Evolutionary conservation across 2,888 invertebrate genomes (phyloP).

Genomic region (Hyles lineata): DNA sequence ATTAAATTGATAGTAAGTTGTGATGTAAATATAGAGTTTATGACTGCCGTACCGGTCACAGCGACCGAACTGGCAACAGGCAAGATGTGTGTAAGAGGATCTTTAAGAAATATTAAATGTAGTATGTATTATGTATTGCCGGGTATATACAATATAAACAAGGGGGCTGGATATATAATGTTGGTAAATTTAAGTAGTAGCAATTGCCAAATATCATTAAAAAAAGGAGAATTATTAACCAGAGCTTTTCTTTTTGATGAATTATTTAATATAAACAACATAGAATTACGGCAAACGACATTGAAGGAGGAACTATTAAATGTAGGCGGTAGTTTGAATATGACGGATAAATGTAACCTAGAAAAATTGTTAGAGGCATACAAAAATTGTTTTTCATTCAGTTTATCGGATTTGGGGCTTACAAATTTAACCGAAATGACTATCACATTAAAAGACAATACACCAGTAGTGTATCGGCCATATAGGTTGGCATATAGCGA

Average conservation of each 20-base stretch:
- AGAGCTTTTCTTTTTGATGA: background rate
- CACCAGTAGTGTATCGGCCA: background rate
- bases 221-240: slow-evolving; percentile 1
- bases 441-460: background rate
- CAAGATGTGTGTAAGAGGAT: too few species aligned
- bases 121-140: too few species aligned
- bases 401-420: background rate
- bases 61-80: background rate
- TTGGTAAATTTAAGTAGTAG: background rate
- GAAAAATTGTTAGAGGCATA: background rate
- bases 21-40: background rate
- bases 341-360: background rate
- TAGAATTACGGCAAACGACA: too few species aligned
- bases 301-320: background rate
- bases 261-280: slow-evolving; percentile 3
- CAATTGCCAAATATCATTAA: background rate
- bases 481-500: too few species aligned
- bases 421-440: background rate
- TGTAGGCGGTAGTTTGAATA: slow-evolving; percentile 2
- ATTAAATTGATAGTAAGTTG: background rate
- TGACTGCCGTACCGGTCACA: background rate
- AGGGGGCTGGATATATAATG: background rate
- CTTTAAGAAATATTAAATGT: too few species aligned
- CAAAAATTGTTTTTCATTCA: background rate
- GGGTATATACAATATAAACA: slow-evolving; percentile 2